Base-by-base conservation (phyloP, 1,140 invertebrate species). In the Drosophila nasuta region DNA sequence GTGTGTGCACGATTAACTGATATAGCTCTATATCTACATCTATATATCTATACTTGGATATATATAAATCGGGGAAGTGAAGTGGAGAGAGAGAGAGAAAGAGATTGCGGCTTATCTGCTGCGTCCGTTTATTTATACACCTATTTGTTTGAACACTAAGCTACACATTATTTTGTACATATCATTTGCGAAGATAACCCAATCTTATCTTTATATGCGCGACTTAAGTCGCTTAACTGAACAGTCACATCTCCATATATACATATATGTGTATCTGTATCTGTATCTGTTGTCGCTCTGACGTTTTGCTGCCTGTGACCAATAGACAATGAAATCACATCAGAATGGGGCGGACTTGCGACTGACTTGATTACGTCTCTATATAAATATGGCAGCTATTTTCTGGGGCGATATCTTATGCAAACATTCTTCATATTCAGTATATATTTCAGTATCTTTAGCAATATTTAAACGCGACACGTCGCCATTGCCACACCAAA, bases 321-420 rank as follows among this genome's bases (percentile, higher is more conserved):
- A 79, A 75, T 79, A 81, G 78, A 80, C 78, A 78, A 66, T 78
- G 70, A 25, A 25, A 25, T 25, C 20, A 25, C 20, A 78, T 78
- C 76, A 65, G 41, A 65, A 30, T 33, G 54, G 41, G 41, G 11
- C 41, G 15, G 35, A 57, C 54, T 20, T 35, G 48, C 76, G 80
- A 86, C 67, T 79, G 82, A 88, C 83, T 80, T 88, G 83, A 81
- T 88, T 88, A 88, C 80, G 85, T 89, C 74, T 88, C 83, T 83
- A 82, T 75, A 89, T 81, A 88, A 89, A 88, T 88, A 88, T 88
- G 83, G 83, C 83, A 88, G 83, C 85, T 78, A 81, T 88, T 74
- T 74, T 77, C 62, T 77, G 45, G 43, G 45, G 43, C 41, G 78
- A 81, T 86, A 86, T 85, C 82, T 85, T 85, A 56, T 52, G 71